Evolutionary conservation across 30 jellyfish, hydroid and myxozoan genomes (phyloP), one percentile per base, ranked within the genome.

Genomic region (Haliclystus octoradiatus): DNA sequence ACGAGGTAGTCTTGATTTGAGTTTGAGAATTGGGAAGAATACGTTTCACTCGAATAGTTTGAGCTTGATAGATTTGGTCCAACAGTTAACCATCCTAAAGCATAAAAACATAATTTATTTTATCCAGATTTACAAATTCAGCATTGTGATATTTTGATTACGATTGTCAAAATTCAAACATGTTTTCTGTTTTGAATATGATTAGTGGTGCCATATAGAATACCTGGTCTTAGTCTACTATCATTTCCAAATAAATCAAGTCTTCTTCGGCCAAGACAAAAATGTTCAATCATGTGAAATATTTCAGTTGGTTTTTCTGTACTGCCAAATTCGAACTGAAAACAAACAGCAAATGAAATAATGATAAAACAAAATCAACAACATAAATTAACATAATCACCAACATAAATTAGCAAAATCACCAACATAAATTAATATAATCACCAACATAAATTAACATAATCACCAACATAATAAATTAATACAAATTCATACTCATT

Each of bases 11-110:
- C 99, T 29, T 83, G 93, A 2, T 92, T 93, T 9, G 74, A 68
- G 33, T 76, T 78, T 63, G 66, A 70, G 83, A 82, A 83, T 71
- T 73, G 78, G 28, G 94, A 66, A 52, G 78, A 28, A 73, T 82
- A 83, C 25, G 81, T 79, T 29, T 92, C 99, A 26, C 80, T 53
- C 28, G 92, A 74, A 76, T 71, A 92, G 65, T 92, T 92, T 26
- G 99, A 92, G 74, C 94, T 79, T 9, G 94, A 77, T 12, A 92
- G 82, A 68, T 92, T 90, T 5, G 95, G 95, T 7, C 99, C 99
- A 52, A 92, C 96, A 0, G 96, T 71, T 3, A 92, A 75, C 99
- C 99, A 92, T 31, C 99, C 95, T 82, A 50, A 15, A 49, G 28
- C n/a, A 68, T 2, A 33, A 26, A 23, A 57, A 26, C 28, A 24